Evolutionary conservation across 2,113 vertebrate species (phyloP).

Genomic region (Calidris pugnax): DNA sequence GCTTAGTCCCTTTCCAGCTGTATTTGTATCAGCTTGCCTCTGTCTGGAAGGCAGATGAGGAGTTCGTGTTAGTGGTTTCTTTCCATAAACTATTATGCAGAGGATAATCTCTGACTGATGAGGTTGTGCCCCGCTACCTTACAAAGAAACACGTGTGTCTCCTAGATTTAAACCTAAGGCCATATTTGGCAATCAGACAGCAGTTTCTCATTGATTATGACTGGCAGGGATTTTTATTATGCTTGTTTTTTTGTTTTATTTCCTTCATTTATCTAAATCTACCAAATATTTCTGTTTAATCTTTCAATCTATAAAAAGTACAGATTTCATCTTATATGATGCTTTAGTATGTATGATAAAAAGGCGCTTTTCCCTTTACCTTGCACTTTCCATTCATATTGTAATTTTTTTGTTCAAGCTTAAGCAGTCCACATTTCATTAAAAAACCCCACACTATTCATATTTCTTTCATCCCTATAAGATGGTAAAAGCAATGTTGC

Average conservation of each 20-base stretch:
- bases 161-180: slow-evolving; percentile 31
- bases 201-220: slow-evolving; percentile 59
- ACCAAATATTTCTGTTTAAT: slow-evolving; percentile 21
- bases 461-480: slow-evolving; percentile 52
- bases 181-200: slow-evolving; percentile 38
- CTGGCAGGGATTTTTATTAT: slow-evolving; percentile 41
- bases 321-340: background rate
- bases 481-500: slow-evolving; percentile 54
- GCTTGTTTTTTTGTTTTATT: slow-evolving; percentile 51
- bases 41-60: slow-evolving; percentile 28
- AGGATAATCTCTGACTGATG: slow-evolving; percentile 65
- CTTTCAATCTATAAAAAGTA: slow-evolving; percentile 31
- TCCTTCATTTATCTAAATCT: slow-evolving; percentile 28
- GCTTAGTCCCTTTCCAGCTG: background rate
- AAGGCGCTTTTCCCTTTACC: slow-evolving; percentile 31
- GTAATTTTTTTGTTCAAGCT: slow-evolving; percentile 51
- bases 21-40: slow-evolving; percentile 7
- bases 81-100: slow-evolving; percentile 57
- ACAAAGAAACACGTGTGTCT: slow-evolving; percentile 52
- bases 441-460: slow-evolving; percentile 18
- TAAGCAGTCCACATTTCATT: slow-evolving; percentile 35
- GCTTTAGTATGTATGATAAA: slow-evolving; percentile 17
- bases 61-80: background rate
- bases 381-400: slow-evolving; percentile 60
- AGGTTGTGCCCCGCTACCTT: slow-evolving; percentile 41